Conservation (phyloP, 2,113 vertebrate species). For the Leuciscus idus region DNA sequence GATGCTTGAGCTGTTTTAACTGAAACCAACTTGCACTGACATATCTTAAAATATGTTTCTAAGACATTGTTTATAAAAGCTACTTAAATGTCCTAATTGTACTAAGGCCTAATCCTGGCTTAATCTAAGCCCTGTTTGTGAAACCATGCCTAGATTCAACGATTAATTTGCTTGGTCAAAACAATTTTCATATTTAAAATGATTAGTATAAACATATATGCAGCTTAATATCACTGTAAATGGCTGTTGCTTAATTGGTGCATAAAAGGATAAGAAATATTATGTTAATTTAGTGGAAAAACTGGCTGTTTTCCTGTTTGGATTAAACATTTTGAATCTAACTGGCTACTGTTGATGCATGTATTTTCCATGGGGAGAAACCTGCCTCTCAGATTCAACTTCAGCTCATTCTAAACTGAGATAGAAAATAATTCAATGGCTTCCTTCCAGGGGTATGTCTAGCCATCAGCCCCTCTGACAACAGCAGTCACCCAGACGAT, state of each 20-base stretch:
- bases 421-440: slow-evolving; percentile 63
- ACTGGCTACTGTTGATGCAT: slow-evolving; percentile 49
- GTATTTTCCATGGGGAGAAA: slow-evolving; percentile 63
- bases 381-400: slow-evolving; percentile 65
- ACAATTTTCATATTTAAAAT: not conserved
- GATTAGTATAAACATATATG: too few species aligned
- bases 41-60: too few species aligned
- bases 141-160: not conserved
- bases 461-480: slow-evolving; percentile 62
- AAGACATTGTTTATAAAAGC: too few species aligned
- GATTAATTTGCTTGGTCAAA: not conserved
- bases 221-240: not conserved
- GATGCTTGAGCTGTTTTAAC: too few species aligned
- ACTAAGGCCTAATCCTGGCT: too few species aligned
- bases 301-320: not conserved
- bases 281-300: not conserved
- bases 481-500: slow-evolving; percentile 60
- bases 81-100: too few species aligned
- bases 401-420: slow-evolving; percentile 57
- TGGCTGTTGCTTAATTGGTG: not conserved
- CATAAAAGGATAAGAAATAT: not conserved
- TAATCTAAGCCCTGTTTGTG: too few species aligned
- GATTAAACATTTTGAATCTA: not conserved
- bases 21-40: too few species aligned
- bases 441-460: slow-evolving; percentile 59